phyloP scores from a whole-genome alignment of 1,140 invertebrate species.

The Marisa cornuarietis region DNA sequence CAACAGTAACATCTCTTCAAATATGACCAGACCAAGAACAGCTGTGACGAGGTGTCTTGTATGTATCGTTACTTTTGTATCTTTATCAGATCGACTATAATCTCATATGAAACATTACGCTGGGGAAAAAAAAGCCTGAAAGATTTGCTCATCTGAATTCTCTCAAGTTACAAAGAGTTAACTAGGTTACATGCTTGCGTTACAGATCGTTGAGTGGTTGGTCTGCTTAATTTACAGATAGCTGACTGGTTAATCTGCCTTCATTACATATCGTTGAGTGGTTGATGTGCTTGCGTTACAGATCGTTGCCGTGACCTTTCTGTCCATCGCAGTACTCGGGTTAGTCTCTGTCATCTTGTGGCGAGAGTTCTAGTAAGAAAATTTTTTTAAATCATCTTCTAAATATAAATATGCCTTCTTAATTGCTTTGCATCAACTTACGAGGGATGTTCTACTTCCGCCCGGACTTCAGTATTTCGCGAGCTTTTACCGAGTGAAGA shows the following conservation, averaged over 20 bases:
- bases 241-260: background rate
- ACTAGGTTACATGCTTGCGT: background rate
- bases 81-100: too few relatives aligned
- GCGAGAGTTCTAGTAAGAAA: background rate
- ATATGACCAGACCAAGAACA: too few relatives aligned
- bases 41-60: too few relatives aligned
- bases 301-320: background rate
- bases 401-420: constrained; percentile 5
- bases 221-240: background rate
- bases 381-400: background rate
- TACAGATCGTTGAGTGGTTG: background rate
- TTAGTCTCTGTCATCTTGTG: background rate
- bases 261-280: background rate
- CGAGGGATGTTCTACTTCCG: too few relatives aligned
- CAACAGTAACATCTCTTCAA: too few relatives aligned
- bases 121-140: too few relatives aligned
- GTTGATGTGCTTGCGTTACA: background rate
- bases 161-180: too few relatives aligned
- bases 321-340: background rate
- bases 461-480: too few relatives aligned
- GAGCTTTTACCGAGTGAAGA: too few relatives aligned
- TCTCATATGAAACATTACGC: too few relatives aligned
- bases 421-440: constrained; percentile 6
- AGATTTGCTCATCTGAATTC: too few relatives aligned
- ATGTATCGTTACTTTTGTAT: too few relatives aligned